These are phyloP conservation scores for Lineus longissimus DNA, from an alignment of 1,140 invertebrate species.

Conservation along the genomic window DNA sequence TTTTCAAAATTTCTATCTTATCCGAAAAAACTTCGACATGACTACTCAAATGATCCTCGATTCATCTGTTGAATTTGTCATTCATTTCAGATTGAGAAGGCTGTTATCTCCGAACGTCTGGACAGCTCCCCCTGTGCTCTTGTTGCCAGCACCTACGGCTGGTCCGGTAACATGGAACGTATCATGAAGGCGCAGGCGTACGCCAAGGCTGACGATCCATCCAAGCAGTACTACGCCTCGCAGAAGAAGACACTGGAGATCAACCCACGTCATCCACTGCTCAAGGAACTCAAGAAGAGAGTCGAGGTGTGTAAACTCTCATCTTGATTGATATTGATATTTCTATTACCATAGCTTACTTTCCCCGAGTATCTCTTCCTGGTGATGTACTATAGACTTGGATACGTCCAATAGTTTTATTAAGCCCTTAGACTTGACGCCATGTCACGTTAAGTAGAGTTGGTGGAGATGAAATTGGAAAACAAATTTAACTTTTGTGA, in stretches of 20 bases:
- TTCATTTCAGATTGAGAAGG: conserved; percentile 66
- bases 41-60: too few species aligned
- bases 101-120: conserved; percentile 83
- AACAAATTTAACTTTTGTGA: too few species aligned
- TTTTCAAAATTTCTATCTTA: too few species aligned
- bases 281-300: conserved; percentile 82
- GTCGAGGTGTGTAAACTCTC: conserved; percentile 61
- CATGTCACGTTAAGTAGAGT: too few species aligned
- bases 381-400: too few species aligned
- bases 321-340: too few species aligned
- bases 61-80: neutral
- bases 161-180: conserved; percentile 99
- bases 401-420: too few species aligned
- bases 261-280: conserved; percentile 94
- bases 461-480: too few species aligned
- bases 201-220: conserved; percentile 90
- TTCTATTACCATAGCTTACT: too few species aligned
- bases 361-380: too few species aligned
- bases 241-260: conserved; percentile 98
- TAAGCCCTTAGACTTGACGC: too few species aligned
- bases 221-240: conserved; percentile 82
- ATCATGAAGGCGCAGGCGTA: conserved; percentile 94
- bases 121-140: conserved; percentile 91
- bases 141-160: conserved; percentile 91
- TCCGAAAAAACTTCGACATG: too few species aligned